Evolutionary conservation across 2,888 invertebrate genomes (phyloP), one percentile per base, ranked within the genome.

Genomic region (Ypsolopha sequella): DNA sequence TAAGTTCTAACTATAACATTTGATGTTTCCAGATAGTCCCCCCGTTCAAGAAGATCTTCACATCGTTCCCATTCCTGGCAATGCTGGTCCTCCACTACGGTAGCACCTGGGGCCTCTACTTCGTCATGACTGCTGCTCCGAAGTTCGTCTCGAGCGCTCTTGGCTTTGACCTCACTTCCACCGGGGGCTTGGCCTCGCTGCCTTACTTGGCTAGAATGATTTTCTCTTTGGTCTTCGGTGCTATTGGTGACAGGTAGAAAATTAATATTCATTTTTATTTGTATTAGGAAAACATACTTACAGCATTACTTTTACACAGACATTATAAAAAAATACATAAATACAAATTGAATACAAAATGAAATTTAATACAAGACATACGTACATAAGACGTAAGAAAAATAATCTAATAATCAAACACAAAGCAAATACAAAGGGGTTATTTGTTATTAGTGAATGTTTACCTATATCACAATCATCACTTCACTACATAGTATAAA

Each of bases 51-150:
- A 76, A 84, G 24, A 90, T 94, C 43, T 62, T 91, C n/a, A 77
- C 88, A 0, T 93, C 93, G 0, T 63, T 92, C 54, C 93, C 93
- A 0, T 93, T 93, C 76, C 84, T 91, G 75, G 89, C 92, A 0
- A 80, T 93, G 63, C 69, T 89, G 10, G 55, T 91, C 0, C 80
- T 92, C 4, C 94, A 94, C 64, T 93, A 92, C 63, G 94, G 94
- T 34, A 93, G 90, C 70, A 86, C 91, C 60, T 94, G 93, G 90
- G 91, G 94, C 0, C 64, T 94, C 4, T 93, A 91, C 74, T 92
- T 94, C 71, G 87, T 92, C 51, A 89, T 93, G 76, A 93, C 92
- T 0, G 91, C 92, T 0, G 92, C 93, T 10, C 93, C 93, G 1
- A 91, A 92, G 63, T 94, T 91, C 70, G 88, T 93, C 61, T 91